A percentile compares a stretch with the other conserved stretches of the same genome.
These are phyloP conservation scores for Trinectes maculatus DNA, from an alignment of 2,113 vertebrate genomes.

Conservation along the genomic window DNA sequence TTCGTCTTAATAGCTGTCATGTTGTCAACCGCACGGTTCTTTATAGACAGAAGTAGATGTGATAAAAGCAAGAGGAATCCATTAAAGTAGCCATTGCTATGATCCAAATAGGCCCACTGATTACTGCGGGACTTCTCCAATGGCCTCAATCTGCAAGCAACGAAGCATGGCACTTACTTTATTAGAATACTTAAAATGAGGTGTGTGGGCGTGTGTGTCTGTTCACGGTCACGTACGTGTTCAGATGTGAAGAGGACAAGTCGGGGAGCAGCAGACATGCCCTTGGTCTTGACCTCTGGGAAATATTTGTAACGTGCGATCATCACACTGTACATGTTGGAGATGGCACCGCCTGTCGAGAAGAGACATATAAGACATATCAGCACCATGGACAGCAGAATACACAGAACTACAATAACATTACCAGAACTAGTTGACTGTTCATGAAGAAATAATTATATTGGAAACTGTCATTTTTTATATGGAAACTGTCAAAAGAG, in stretches of 20 bases:
- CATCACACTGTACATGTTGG: slow-evolving; percentile 99
- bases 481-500: background rate
- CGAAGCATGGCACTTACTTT: slow-evolving; percentile 25
- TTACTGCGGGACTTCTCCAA: slow-evolving; percentile 22
- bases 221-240: slow-evolving; percentile 83
- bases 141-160: slow-evolving; percentile 29
- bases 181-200: slow-evolving; percentile 22
- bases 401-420: background rate
- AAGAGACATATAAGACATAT: slow-evolving; percentile 24
- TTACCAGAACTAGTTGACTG: background rate
- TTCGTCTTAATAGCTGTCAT: background rate
- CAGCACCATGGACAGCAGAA: slow-evolving; percentile 37
- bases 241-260: slow-evolving; percentile 98
- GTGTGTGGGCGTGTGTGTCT: slow-evolving; percentile 4
- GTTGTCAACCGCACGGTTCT: slow-evolving; percentile 5
- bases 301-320: slow-evolving; percentile 97
- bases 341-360: slow-evolving; percentile 93
- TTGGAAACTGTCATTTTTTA: background rate
- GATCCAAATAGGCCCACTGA: slow-evolving; percentile 22
- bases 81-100: slow-evolving; percentile 20
- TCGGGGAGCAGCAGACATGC: slow-evolving; percentile 95
- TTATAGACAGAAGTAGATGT: slow-evolving; percentile 17
- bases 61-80: slow-evolving; percentile 15
- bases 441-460: background rate
- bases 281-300: slow-evolving; percentile 98